phyloP scores from a whole-genome alignment of 2,888 invertebrate genomes.

The Sarcophaga subvicina region DNA sequence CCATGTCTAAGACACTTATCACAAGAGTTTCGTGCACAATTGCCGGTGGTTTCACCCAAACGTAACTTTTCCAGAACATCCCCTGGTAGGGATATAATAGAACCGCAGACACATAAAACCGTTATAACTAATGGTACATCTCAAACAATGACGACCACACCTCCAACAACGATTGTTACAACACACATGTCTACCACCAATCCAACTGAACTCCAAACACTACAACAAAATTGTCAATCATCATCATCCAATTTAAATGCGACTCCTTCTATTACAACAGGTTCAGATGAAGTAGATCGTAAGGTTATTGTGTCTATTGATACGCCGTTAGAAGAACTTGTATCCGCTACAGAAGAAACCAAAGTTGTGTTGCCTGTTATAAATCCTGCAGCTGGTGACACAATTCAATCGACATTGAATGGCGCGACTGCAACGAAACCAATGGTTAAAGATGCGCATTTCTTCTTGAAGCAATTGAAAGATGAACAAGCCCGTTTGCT shows the following conservation, averaged over 20 bases:
- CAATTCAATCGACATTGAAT: neutral
- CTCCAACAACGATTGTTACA: slow-evolving; percentile 31
- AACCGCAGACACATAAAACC: slow-evolving; percentile 57
- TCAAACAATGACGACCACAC: slow-evolving; percentile 19
- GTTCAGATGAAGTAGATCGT: slow-evolving; percentile 75
- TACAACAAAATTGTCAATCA: slow-evolving; percentile 13
- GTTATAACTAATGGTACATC: slow-evolving; percentile 47
- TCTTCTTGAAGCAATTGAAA: slow-evolving; percentile 89
- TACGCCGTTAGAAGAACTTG: slow-evolving; percentile 39
- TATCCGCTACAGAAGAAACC: slow-evolving; percentile 45
- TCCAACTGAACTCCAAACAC: slow-evolving; percentile 27
- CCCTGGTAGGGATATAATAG: slow-evolving; percentile 56
- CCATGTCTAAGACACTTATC: slow-evolving; percentile 92
- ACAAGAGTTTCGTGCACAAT: slow-evolving; percentile 92
- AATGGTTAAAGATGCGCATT: slow-evolving; percentile 85
- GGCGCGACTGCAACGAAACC: slow-evolving; percentile 17
- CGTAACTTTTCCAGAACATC: slow-evolving; percentile 68
- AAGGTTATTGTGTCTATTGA: slow-evolving; percentile 43
- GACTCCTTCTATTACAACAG: slow-evolving; percentile 28
- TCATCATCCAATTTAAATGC: slow-evolving; percentile 25
- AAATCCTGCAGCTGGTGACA: slow-evolving; percentile 22
- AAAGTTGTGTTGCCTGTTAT: slow-evolving; percentile 56
- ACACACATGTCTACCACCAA: neutral
- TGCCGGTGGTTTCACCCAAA: slow-evolving; percentile 86
- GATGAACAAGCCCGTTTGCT: slow-evolving; percentile 88